Conservation (phyloP, 2,888 invertebrate genomes). For the Hylaea fasciaria region DNA sequence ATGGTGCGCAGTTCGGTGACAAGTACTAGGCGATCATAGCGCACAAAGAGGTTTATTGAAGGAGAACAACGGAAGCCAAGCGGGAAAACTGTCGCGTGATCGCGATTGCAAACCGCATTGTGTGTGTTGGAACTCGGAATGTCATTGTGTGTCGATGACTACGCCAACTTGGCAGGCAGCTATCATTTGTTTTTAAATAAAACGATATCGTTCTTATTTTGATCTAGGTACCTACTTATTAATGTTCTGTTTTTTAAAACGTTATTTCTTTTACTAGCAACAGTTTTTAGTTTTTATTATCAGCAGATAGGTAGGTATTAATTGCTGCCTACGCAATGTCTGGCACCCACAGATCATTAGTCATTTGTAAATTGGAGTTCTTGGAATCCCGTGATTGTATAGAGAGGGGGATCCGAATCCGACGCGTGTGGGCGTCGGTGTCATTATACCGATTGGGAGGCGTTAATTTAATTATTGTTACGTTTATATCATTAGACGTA, state of each 20-base stretch:
- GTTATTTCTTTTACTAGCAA: too few relatives aligned
- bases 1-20: slow-evolving; percentile 66
- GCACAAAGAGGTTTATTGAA: slow-evolving; percentile 57
- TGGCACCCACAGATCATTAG: slow-evolving; percentile 30
- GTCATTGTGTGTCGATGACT: slow-evolving; percentile 39
- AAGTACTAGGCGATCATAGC: slow-evolving; percentile 75
- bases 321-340: slow-evolving; percentile 21
- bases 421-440: slow-evolving; percentile 69
- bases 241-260: not conserved
- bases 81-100: slow-evolving; percentile 55
- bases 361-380: slow-evolving; percentile 52
- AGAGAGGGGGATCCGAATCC: slow-evolving; percentile 72
- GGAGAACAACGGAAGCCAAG: slow-evolving; percentile 55
- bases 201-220: slow-evolving; percentile 10
- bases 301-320: slow-evolving; percentile 12
- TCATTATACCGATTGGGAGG: slow-evolving; percentile 70
- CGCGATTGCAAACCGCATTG: slow-evolving; percentile 38
- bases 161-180: slow-evolving; percentile 22
- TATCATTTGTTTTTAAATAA: slow-evolving; percentile 15
- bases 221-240: not conserved
- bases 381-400: slow-evolving; percentile 66
- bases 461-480: slow-evolving; percentile 72
- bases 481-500: slow-evolving; percentile 48
- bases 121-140: slow-evolving; percentile 40
- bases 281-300: too few relatives aligned